Conservation (phyloP, 2,113 vertebrate genomes). For the Myiozetetes cayanensis region DNA sequence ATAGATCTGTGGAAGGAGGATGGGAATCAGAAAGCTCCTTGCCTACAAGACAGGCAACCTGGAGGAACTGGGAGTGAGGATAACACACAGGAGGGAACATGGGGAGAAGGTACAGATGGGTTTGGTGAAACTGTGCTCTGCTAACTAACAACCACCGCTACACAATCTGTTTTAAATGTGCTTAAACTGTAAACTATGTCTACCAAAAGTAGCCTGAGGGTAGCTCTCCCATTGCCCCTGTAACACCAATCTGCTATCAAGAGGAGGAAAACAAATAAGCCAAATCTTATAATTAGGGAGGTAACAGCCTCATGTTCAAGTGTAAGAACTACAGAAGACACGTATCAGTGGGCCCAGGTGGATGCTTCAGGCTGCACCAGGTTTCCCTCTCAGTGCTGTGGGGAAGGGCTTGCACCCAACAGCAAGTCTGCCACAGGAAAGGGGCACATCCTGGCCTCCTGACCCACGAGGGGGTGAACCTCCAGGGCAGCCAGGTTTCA, state of each 20-base stretch:
- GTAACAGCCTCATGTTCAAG: neutral
- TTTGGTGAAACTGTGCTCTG: neutral
- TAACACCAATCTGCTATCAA: neutral
- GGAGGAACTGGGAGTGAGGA: rapidly evolving
- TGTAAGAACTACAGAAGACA: neutral
- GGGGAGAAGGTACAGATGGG: neutral
- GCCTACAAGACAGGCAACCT: neutral
- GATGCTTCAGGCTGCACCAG: neutral
- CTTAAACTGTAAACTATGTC: neutral
- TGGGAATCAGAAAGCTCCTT: neutral
- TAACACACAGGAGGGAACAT: rapidly evolving
- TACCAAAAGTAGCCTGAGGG: neutral
- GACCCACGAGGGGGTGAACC: slow-evolving; percentile 9
- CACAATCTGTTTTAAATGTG: neutral
- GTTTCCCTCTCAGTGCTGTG: neutral
- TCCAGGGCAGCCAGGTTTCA: slow-evolving; percentile 52
- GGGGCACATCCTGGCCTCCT: slow-evolving; percentile 37
- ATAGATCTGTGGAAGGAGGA: neutral
- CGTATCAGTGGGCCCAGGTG: rapidly evolving
- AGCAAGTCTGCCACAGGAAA: neutral
- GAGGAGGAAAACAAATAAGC: neutral
- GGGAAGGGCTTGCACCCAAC: neutral
- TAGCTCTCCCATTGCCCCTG: neutral
- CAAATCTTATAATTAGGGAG: neutral
- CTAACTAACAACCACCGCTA: neutral